Evolutionary conservation across 2,888 invertebrate species (phyloP).

Genomic region (Proisotoma minuta): DNA sequence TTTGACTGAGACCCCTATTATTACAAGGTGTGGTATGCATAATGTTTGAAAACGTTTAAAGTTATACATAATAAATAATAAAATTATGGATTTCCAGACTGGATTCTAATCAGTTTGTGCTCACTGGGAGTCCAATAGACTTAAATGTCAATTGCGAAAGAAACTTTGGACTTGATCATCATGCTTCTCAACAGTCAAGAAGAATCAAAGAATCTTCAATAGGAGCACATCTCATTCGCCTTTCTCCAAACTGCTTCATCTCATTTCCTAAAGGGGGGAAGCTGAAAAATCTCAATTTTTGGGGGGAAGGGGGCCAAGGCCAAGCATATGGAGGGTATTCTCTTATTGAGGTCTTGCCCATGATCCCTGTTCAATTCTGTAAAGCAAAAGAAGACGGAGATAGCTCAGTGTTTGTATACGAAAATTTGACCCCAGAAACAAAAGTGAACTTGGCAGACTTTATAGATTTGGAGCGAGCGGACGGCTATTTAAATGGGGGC

Average conservation of each 20-base stretch:
- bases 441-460: slow-evolving; percentile 25
- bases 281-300: slow-evolving; percentile 4
- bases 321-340: not conserved
- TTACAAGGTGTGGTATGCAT: slow-evolving; percentile 6
- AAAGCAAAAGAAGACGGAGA: slow-evolving; percentile 1
- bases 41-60: not conserved
- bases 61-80: not conserved
- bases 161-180: too few species aligned
- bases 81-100: slow-evolving; percentile 1
- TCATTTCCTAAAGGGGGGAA: not conserved
- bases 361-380: slow-evolving; percentile 27
- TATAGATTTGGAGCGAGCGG: slow-evolving; percentile 22
- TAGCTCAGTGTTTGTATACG: slow-evolving; percentile 11
- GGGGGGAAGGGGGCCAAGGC: slow-evolving; percentile 4
- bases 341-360: slow-evolving; percentile 11
- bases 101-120: slow-evolving; percentile 19
- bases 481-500: slow-evolving; percentile 12
- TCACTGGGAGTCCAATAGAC: slow-evolving; percentile 9
- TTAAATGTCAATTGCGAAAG: not conserved
- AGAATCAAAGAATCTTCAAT: not conserved
- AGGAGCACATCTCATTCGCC: slow-evolving; percentile 21
- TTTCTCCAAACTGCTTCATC: slow-evolving; percentile 20
- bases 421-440: slow-evolving; percentile 11
- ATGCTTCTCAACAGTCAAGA: too few species aligned
- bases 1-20: not conserved